Evolutionary conservation across 2,888 invertebrate species (phyloP).

Genomic region (Parnassius apollo): DNA sequence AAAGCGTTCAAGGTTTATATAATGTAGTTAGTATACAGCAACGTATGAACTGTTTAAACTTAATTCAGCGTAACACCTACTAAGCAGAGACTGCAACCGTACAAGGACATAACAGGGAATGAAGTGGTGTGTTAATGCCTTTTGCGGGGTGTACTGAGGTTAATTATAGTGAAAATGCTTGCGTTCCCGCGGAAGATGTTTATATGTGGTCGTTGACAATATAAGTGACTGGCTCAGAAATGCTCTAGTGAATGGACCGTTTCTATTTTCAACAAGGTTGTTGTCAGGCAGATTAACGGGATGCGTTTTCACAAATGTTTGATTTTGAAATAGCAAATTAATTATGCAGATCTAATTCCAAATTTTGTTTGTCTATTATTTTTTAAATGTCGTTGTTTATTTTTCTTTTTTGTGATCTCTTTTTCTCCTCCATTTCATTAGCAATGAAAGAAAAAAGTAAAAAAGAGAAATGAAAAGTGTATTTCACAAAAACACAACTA

Average conservation of each 20-base stretch:
- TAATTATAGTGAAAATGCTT: constrained; percentile 37
- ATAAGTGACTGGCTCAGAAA: constrained; percentile 12
- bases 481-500: no score
- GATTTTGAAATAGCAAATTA: constrained; percentile 10
- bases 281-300: constrained; percentile 10
- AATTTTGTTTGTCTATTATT: background rate
- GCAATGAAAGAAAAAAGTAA: no score
- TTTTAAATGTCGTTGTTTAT: background rate
- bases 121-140: constrained; percentile 39
- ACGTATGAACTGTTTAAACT: constrained; percentile 1
- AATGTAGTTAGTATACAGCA: background rate
- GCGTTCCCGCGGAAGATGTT: constrained; percentile 14
- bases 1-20: no score
- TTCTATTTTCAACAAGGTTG: background rate
- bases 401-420: no score
- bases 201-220: constrained; percentile 8
- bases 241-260: background rate
- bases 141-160: constrained; percentile 27
- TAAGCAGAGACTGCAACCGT: constrained; percentile 10
- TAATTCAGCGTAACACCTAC: constrained; percentile 1
- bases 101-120: constrained; percentile 35
- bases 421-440: no score
- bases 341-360: background rate
- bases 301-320: constrained; percentile 21
- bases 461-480: no score